Percentiles rank a stretch among this genome's conserved stretches.
phyloP scores from a whole-genome alignment of 2,888 invertebrate genomes.

The Caenorhabditis auriculariae region DNA sequence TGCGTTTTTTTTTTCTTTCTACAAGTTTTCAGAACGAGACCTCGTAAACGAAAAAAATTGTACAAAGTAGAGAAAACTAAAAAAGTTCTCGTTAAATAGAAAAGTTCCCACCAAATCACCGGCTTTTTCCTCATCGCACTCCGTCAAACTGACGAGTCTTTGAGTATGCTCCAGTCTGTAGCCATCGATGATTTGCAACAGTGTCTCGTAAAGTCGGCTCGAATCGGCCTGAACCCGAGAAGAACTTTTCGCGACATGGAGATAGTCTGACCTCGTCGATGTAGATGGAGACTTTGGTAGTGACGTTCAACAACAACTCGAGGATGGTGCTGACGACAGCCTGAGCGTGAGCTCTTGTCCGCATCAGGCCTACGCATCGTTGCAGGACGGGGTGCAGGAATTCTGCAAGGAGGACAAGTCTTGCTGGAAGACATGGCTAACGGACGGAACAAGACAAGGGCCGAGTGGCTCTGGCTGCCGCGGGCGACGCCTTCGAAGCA shows the following conservation, averaged over 20 bases:
- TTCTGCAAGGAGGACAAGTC: constrained; percentile 29
- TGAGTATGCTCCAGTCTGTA: constrained; percentile 36
- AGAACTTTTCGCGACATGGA: neutral
- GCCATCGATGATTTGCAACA: constrained; percentile 31
- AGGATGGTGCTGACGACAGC: constrained; percentile 50
- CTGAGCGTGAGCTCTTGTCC: constrained; percentile 30
- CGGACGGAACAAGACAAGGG: constrained; percentile 69
- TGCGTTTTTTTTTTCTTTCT: neutral
- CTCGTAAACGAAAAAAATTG: neutral
- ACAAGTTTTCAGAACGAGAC: neutral
- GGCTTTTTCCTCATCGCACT: constrained; percentile 41
- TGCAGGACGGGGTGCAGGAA: constrained; percentile 44
- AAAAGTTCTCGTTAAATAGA: neutral
- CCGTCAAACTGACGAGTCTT: constrained; percentile 21
- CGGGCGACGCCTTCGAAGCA: constrained; percentile 71
- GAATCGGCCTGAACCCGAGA: constrained; percentile 22
- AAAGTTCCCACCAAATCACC: constrained; percentile 24
- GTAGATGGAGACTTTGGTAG: constrained; percentile 45
- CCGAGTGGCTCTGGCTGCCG: constrained; percentile 70
- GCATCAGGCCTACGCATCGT: constrained; percentile 38
- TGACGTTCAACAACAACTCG: constrained; percentile 44
- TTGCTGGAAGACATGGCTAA: neutral
- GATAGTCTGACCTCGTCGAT: constrained; percentile 29
- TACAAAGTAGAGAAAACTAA: too few relatives aligned
- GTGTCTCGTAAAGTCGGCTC: constrained; percentile 22